These are phyloP conservation scores for Phyto melanocephala DNA, from an alignment of 2,888 invertebrate genomes.

Conservation along the genomic window DNA sequence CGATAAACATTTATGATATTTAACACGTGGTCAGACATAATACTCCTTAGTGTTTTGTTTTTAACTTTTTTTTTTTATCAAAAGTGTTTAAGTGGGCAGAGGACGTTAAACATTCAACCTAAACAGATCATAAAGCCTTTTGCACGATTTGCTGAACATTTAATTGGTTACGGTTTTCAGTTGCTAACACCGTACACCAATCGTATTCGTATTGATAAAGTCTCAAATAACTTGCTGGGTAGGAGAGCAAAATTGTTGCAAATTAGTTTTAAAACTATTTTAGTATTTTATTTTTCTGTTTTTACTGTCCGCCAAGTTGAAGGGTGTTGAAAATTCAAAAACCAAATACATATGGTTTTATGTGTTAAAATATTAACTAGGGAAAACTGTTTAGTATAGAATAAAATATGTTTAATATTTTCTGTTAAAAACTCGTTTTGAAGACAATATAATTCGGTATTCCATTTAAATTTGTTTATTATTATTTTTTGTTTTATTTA, in stretches of 20 bases:
- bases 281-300: neutral
- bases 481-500: too few species aligned
- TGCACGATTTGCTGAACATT: conserved; percentile 24
- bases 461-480: too few species aligned
- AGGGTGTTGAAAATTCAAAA: conserved; percentile 61
- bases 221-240: neutral
- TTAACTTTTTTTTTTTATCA: neutral
- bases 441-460: too few species aligned
- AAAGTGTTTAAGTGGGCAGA: neutral
- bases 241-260: conserved; percentile 48
- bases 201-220: neutral
- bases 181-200: neutral
- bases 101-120: neutral
- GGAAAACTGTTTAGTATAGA: neutral
- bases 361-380: neutral
- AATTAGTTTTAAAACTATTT: conserved; percentile 53
- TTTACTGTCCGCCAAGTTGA: conserved; percentile 26
- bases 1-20: conserved; percentile 57
- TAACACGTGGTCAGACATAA: conserved; percentile 58
- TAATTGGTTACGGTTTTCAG: conserved; percentile 51
- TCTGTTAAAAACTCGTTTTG: too few species aligned
- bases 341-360: conserved; percentile 48
- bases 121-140: neutral
- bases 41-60: neutral
- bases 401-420: neutral